Evolutionary conservation across 2,888 invertebrate genomes (phyloP).

Genomic region (Lithophane socia): DNA sequence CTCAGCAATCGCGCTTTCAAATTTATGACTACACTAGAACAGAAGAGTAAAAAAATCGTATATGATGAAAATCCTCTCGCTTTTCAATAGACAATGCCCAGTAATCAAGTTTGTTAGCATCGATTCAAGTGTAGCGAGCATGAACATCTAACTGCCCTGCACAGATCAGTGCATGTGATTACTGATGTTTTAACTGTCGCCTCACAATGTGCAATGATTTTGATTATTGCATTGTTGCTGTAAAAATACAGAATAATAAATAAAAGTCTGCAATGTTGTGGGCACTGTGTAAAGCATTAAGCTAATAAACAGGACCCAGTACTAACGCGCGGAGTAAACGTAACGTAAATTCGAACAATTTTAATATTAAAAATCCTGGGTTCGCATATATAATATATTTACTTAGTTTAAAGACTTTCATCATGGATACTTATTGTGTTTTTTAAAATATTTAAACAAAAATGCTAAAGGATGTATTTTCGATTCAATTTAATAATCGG

Average conservation of each 20-base stretch:
- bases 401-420: not conserved
- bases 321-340: not conserved
- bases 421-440: not conserved
- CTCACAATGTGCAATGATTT: slow-evolving; percentile 50
- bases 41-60: not conserved
- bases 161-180: slow-evolving; percentile 63
- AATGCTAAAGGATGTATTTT: not conserved
- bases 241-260: not conserved
- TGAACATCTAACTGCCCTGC: slow-evolving; percentile 73
- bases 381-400: not conserved
- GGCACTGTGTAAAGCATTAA: not conserved
- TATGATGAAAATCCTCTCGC: slow-evolving; percentile 5
- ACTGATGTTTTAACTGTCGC: slow-evolving; percentile 57
- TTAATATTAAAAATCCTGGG: not conserved
- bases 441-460: not conserved
- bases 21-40: not conserved
- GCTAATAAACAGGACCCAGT: not conserved
- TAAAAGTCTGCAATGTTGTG: not conserved
- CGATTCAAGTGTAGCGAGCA: slow-evolving; percentile 73
- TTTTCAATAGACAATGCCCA: slow-evolving; percentile 53
- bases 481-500: not conserved
- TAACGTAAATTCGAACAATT: not conserved
- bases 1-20: too few species aligned
- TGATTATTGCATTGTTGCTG: slow-evolving; percentile 39
- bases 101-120: slow-evolving; percentile 73